phyloP scores from a whole-genome alignment of 1,140 invertebrate species.

The Carposina sasakii region DNA sequence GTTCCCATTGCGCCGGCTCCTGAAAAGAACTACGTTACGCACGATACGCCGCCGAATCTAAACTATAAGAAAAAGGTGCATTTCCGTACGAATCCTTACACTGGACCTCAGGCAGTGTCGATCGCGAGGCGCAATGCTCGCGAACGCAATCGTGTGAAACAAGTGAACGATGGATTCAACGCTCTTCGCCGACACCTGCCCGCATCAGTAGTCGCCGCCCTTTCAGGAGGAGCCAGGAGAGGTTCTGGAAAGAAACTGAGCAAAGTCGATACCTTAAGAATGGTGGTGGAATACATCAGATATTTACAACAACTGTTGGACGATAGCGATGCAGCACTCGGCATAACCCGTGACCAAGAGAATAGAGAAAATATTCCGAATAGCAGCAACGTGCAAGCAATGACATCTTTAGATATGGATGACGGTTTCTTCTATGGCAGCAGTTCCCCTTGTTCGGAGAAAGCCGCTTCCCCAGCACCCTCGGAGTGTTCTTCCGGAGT shows the following conservation, averaged over 20 bases:
- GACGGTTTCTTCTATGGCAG: constrained; percentile 66
- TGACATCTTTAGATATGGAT: constrained; percentile 63
- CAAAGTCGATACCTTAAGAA: constrained; percentile 95
- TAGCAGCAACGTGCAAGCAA: constrained; percentile 33
- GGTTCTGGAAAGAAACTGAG: constrained; percentile 90
- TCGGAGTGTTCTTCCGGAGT: constrained; percentile 80
- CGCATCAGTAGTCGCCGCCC: constrained; percentile 80
- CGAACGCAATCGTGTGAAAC: constrained; percentile 95
- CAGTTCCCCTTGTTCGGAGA: constrained; percentile 77
- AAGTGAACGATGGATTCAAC: constrained; percentile 95
- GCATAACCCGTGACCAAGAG: constrained; percentile 56
- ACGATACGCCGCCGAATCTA: constrained; percentile 64
- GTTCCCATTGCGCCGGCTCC: constrained; percentile 73
- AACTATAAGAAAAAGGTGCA: constrained; percentile 83
- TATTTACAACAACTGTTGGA: constrained; percentile 89
- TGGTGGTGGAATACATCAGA: constrained; percentile 96
- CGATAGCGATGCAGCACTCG: constrained; percentile 73
- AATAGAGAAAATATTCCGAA: constrained; percentile 64
- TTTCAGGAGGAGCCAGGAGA: constrained; percentile 77
- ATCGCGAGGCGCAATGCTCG: constrained; percentile 93
- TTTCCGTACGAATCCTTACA: constrained; percentile 77
- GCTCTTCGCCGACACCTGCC: constrained; percentile 91
- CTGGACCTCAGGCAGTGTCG: constrained; percentile 82
- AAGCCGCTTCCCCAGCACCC: constrained; percentile 79
- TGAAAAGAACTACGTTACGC: constrained; percentile 68